A percentile compares a stretch with the other conserved stretches of the same genome.
These are phyloP conservation scores for Melanostoma scalare DNA, from an alignment of 2,888 invertebrate genomes.

Conservation along the genomic window DNA sequence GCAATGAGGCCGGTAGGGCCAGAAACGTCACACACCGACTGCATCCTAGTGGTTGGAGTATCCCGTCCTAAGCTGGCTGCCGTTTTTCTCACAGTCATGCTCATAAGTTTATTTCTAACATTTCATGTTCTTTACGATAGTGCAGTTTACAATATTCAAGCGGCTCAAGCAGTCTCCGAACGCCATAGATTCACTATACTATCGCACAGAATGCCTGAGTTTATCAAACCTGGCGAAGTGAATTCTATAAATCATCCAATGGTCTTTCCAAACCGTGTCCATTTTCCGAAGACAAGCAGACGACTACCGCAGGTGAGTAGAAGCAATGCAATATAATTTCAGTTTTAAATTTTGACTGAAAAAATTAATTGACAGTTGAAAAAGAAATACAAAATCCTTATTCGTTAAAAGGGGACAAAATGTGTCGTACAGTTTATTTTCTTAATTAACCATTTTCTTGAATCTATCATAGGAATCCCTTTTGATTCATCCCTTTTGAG, in stretches of 20 bases:
- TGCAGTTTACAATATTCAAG: conserved; percentile 91
- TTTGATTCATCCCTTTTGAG: conserved; percentile 1
- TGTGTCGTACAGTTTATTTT: too few relatives aligned
- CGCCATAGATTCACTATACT: conserved; percentile 82
- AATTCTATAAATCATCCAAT: conserved; percentile 81
- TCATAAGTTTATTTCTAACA: conserved; percentile 91
- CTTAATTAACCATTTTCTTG: too few relatives aligned
- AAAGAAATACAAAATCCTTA: too few relatives aligned
- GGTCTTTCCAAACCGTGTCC: conserved; percentile 83
- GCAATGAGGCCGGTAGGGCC: conserved; percentile 92
- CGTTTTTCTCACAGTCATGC: conserved; percentile 89
- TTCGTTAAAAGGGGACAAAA: too few relatives aligned
- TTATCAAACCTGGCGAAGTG: conserved; percentile 77
- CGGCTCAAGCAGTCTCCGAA: conserved; percentile 85
- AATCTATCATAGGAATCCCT: not conserved
- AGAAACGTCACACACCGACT: conserved; percentile 89
- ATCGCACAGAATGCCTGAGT: conserved; percentile 78
- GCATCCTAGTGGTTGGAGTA: conserved; percentile 91
- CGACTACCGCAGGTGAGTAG: conserved; percentile 84
- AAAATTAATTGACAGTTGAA: too few relatives aligned
- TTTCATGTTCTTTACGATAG: conserved; percentile 93
- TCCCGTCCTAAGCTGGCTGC: conserved; percentile 93
- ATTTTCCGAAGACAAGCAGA: conserved; percentile 85
- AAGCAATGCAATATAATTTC: not conserved
- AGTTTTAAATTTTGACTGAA: not conserved